These are phyloP conservation scores for Hippopotamyrus pictus DNA, from an alignment of 2,797 vertebrate species.

Conservation along the genomic window DNA sequence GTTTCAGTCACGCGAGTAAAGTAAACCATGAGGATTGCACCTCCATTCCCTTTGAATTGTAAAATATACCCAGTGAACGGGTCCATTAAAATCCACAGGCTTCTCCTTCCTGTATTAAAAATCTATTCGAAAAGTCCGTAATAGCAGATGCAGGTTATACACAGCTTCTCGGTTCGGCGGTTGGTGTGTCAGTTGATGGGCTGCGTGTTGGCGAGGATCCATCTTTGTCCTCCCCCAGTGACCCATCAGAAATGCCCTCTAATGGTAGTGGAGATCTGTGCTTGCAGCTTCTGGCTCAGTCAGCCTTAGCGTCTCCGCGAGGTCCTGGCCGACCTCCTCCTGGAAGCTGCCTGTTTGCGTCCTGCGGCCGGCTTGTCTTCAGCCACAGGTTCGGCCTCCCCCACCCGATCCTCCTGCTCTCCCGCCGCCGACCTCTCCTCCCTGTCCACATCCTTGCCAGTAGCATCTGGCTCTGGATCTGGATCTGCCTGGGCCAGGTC, in stretches of 20 bases:
- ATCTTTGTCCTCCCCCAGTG: neutral
- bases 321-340: constrained; percentile 14
- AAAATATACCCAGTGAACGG: neutral
- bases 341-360: neutral
- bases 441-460: neutral
- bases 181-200: neutral
- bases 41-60: neutral
- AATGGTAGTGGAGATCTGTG: neutral
- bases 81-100: neutral
- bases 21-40: neutral
- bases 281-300: neutral
- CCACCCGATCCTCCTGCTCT: neutral
- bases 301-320: constrained; percentile 11
- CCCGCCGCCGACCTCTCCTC: neutral
- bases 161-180: neutral
- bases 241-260: constrained; percentile 17
- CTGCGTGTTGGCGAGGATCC: neutral
- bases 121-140: neutral
- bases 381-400: neutral
- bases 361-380: neutral
- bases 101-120: neutral
- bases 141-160: neutral
- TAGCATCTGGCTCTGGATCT: neutral
- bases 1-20: neutral
- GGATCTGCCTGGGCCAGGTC: neutral